Percentiles rank a stretch among this genome's conserved stretches.
These are phyloP conservation scores for Decapterus maruadsi DNA, from an alignment of 2,797 vertebrate genomes.

Conservation along the genomic window DNA sequence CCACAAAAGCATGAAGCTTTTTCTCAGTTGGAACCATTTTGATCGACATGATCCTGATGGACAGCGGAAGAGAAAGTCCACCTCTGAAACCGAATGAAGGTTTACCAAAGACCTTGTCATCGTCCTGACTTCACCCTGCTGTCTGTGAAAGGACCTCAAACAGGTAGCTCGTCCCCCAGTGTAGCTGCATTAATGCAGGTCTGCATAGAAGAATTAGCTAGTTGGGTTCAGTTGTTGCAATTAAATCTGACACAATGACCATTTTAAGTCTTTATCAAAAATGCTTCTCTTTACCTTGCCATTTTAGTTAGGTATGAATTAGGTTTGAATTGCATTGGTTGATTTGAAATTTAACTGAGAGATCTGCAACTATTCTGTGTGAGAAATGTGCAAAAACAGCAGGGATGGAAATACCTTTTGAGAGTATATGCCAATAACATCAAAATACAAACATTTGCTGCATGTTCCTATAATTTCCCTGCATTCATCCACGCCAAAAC, in stretches of 20 bases:
- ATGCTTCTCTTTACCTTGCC: no score
- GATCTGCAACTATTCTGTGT: neutral
- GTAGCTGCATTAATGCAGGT: neutral
- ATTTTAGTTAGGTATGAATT: no score
- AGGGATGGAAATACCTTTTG: neutral
- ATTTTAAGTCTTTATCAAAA: no score
- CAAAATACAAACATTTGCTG: neutral
- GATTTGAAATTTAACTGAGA: neutral
- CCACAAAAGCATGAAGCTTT: no score
- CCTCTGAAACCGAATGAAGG: neutral
- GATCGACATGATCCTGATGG: no score
- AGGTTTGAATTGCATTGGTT: no score
- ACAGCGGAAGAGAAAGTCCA: no score
- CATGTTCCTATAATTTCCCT: neutral
- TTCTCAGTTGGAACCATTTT: no score
- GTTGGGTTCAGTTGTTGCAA: neutral
- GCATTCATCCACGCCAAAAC: neutral
- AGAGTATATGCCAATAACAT: neutral
- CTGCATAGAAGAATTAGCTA: neutral
- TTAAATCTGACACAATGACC: neutral
- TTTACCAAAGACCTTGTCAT: constrained; percentile 6
- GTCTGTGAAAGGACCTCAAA: neutral
- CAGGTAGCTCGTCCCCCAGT: neutral
- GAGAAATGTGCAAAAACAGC: neutral
- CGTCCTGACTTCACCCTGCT: constrained; percentile 1